A percentile compares a stretch with the other conserved stretches of the same genome.
These are phyloP conservation scores for Rhyacophila brunnea DNA, from an alignment of 1,140 invertebrate genomes.

Conservation along the genomic window DNA sequence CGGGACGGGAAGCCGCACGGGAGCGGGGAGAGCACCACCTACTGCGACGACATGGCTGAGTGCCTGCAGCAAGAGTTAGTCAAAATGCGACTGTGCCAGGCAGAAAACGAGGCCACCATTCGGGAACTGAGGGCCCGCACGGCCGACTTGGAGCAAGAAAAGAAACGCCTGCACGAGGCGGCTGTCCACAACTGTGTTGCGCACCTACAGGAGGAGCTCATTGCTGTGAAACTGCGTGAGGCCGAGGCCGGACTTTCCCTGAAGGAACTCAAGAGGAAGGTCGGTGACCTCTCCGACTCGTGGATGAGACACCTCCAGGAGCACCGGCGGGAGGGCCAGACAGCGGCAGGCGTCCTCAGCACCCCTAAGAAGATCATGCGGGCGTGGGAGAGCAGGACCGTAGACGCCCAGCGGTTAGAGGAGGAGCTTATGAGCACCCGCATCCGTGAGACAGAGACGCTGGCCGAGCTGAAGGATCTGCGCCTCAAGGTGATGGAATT, in stretches of 20 bases:
- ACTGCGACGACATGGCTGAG: constrained; percentile 78
- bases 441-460: constrained; percentile 83
- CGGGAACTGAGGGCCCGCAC: constrained; percentile 74
- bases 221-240: constrained; percentile 89
- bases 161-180: constrained; percentile 78
- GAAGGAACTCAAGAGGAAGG: constrained; percentile 85
- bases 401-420: constrained; percentile 74
- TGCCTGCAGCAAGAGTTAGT: constrained; percentile 86
- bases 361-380: constrained; percentile 66
- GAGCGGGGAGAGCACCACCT: constrained; percentile 56
- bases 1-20: constrained; percentile 56
- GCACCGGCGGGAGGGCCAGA: constrained; percentile 42
- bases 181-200: constrained; percentile 85
- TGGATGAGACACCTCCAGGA: constrained; percentile 50
- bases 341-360: constrained; percentile 29
- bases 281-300: constrained; percentile 74
- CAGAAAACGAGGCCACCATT: constrained; percentile 80
- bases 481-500: constrained; percentile 92
- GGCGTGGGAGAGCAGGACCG: constrained; percentile 37
- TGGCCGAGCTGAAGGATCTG: constrained; percentile 87
- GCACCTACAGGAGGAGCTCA: constrained; percentile 91
- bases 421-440: constrained; percentile 87
- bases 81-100: constrained; percentile 77
- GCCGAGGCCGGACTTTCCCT: constrained; percentile 87
- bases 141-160: constrained; percentile 84